These are phyloP conservation scores for Tenthredo notha DNA, from an alignment of 2,888 invertebrate species.

Conservation along the genomic window DNA sequence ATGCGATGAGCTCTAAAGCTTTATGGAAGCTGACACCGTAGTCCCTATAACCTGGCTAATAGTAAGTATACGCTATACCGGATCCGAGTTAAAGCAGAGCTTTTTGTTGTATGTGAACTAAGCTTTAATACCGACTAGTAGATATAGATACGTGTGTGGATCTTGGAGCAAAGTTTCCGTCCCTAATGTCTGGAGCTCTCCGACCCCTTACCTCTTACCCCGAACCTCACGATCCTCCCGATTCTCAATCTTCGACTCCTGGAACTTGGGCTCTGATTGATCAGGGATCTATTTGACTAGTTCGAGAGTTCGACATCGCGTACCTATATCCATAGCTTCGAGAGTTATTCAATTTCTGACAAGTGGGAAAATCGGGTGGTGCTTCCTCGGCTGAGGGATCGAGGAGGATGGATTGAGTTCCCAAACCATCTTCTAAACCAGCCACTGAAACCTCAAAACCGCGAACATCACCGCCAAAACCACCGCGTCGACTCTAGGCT, in stretches of 20 bases:
- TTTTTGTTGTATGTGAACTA: conserved; percentile 26
- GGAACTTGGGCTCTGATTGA: conserved; percentile 20
- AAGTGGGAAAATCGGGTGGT: not conserved
- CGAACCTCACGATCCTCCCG: too few relatives aligned
- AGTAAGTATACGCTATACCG: conserved; percentile 35
- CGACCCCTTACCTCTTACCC: not conserved
- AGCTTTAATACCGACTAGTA: not conserved
- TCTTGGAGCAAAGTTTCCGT: conserved; percentile 2
- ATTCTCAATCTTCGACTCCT: not conserved
- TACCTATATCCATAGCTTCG: conserved; percentile 11
- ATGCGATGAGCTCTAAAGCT: conserved; percentile 51
- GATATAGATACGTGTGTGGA: conserved; percentile 7
- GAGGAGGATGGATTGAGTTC: conserved; percentile 6
- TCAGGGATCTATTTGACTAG: conserved; percentile 45
- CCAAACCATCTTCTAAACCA: conserved; percentile 27
- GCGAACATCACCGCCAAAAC: conserved; percentile 45
- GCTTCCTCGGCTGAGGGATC: not conserved
- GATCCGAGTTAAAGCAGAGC: conserved; percentile 33
- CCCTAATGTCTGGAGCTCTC: not conserved
- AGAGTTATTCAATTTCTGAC: conserved; percentile 33
- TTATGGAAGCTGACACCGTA: conserved; percentile 50
- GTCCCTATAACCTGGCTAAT: conserved; percentile 46
- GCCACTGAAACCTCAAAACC: conserved; percentile 43
- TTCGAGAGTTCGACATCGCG: conserved; percentile 31
- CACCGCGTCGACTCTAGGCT: conserved; percentile 28